These are phyloP conservation scores for Rafetus swinhoei DNA, from an alignment of 2,113 vertebrate species.

Conservation along the genomic window DNA sequence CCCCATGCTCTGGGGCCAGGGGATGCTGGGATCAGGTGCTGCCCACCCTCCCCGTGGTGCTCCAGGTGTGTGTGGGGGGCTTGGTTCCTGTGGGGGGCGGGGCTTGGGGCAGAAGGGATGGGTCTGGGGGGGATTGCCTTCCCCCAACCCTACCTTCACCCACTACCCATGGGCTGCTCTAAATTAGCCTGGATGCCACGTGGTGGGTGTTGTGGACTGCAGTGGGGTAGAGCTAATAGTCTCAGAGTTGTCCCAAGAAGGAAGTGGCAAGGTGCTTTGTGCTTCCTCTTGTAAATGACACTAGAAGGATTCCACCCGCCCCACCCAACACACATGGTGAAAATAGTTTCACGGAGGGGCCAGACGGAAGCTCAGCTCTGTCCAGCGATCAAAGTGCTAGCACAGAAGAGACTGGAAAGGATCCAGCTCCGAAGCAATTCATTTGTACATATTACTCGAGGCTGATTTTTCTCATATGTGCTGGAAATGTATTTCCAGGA, in stretches of 20 bases:
- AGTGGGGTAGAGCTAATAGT: background rate
- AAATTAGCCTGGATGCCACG: background rate
- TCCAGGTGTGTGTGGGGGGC: too few relatives aligned
- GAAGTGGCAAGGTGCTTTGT: background rate
- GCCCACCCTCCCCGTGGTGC: too few relatives aligned
- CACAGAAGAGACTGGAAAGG: constrained; percentile 30
- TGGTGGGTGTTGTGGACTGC: background rate
- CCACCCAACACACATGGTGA: background rate
- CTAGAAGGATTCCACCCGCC: background rate
- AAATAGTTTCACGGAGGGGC: constrained; percentile 39
- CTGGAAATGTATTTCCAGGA: constrained; percentile 47
- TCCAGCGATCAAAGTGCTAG: constrained; percentile 25
- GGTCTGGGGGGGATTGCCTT: too few relatives aligned
- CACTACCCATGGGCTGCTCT: background rate
- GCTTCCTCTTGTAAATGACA: background rate
- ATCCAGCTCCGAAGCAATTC: constrained; percentile 39
- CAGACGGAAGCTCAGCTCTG: background rate
- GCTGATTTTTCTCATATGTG: background rate
- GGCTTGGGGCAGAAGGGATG: too few relatives aligned
- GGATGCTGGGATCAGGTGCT: too few relatives aligned
- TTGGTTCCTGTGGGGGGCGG: too few relatives aligned
- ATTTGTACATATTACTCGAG: constrained; percentile 1
- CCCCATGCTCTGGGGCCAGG: too few relatives aligned
- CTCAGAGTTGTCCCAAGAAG: background rate
- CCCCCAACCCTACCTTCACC: too few relatives aligned